phyloP scores from a whole-genome alignment of 2,113 vertebrate genomes.

The Tachuris rubrigastra region DNA sequence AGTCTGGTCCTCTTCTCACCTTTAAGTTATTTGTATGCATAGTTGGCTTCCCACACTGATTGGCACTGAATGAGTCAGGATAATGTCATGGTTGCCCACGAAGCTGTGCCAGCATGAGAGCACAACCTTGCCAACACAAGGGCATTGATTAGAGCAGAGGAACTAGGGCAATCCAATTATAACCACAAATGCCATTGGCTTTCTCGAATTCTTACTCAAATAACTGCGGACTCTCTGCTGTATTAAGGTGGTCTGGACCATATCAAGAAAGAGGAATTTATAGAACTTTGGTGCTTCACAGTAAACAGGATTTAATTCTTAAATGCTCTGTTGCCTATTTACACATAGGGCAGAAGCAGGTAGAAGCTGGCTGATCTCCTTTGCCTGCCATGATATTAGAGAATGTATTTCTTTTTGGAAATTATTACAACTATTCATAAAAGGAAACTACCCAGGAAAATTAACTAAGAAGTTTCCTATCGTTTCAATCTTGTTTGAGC shows the following conservation, averaged over 20 bases:
- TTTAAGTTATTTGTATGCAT: conserved; percentile 43
- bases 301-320: background rate
- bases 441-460: conserved; percentile 29
- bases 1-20: conserved; percentile 23
- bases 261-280: background rate
- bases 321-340: background rate
- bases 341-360: background rate
- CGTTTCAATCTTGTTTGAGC: conserved; percentile 76
- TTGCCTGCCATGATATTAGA: background rate
- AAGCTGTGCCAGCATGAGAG: conserved; percentile 31
- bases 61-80: background rate
- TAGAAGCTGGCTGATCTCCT: background rate
- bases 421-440: conserved; percentile 5
- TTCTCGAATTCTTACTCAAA: conserved; percentile 38
- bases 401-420: background rate
- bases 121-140: conserved; percentile 47
- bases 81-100: conserved; percentile 45
- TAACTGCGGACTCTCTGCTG: background rate
- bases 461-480: conserved; percentile 53
- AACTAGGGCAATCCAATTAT: conserved; percentile 69
- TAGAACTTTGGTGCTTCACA: background rate
- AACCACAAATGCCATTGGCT: conserved; percentile 51
- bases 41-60: background rate
- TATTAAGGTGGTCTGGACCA: conserved; percentile 50
- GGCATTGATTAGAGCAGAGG: conserved; percentile 62